A percentile compares a stretch with the other conserved stretches of the same genome.
phyloP scores from a whole-genome alignment of 2,888 invertebrate species.

The Nemotelus pantherinus region DNA sequence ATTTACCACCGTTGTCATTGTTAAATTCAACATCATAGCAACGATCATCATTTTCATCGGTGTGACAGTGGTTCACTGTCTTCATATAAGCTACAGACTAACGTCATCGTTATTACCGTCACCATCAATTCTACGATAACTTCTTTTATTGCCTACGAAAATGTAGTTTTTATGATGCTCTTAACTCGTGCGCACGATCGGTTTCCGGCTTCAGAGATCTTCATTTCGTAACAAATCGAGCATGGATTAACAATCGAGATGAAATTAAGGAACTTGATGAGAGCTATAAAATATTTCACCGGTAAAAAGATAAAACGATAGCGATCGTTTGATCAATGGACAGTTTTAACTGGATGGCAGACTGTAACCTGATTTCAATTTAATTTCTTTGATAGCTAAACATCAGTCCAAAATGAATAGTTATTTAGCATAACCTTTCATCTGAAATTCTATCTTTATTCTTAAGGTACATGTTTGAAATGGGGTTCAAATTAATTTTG shows the following conservation, averaged over 20 bases:
- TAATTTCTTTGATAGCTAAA: too few relatives aligned
- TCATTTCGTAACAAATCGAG: slow-evolving; percentile 8
- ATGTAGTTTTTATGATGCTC: slow-evolving; percentile 41
- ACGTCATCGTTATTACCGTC: slow-evolving; percentile 20
- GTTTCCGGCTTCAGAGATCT: slow-evolving; percentile 14
- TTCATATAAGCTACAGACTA: neutral
- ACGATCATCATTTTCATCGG: neutral
- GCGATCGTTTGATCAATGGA: slow-evolving; percentile 7
- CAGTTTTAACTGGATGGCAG: too few relatives aligned
- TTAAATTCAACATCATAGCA: slow-evolving; percentile 14
- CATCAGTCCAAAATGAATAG: too few relatives aligned
- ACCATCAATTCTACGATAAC: slow-evolving; percentile 15
- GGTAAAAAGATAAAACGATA: slow-evolving; percentile 8
- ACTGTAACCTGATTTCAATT: too few relatives aligned
- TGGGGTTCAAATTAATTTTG: too few relatives aligned
- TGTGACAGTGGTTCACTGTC: neutral
- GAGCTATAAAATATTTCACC: neutral
- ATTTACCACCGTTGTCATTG: slow-evolving; percentile 26
- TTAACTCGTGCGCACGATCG: slow-evolving; percentile 40
- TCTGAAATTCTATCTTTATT: too few relatives aligned
- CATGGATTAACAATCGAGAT: neutral
- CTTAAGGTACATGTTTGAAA: too few relatives aligned
- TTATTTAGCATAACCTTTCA: too few relatives aligned
- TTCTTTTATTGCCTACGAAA: slow-evolving; percentile 21
- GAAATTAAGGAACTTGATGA: slow-evolving; percentile 27